Evolutionary conservation across 2,113 vertebrate species (phyloP).

Genomic region (Numenius arquata): DNA sequence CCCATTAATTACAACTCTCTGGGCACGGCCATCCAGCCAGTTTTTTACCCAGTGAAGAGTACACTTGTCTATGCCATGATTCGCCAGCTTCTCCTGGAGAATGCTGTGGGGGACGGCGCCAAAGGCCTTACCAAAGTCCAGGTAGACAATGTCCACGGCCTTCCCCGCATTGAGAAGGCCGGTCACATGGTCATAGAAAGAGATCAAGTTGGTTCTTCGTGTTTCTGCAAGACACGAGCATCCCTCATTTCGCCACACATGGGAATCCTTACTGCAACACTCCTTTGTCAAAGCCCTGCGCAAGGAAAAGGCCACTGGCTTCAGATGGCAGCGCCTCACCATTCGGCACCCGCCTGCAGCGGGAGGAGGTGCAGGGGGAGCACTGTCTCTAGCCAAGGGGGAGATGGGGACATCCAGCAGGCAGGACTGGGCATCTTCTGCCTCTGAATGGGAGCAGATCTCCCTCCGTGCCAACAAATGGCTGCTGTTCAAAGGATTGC

Average conservation of each 20-base stretch:
- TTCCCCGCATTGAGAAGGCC: too few relatives aligned
- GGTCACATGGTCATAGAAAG: too few relatives aligned
- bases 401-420: not conserved
- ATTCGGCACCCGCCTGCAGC: rapidly evolving
- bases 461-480: not conserved
- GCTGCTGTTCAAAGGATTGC: not conserved
- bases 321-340: rapidly evolving
- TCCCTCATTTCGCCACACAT: not conserved
- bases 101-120: too few relatives aligned
- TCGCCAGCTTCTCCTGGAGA: too few relatives aligned
- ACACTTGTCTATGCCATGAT: too few relatives aligned
- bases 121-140: too few relatives aligned
- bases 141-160: too few relatives aligned
- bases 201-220: too few relatives aligned
- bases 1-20: too few relatives aligned
- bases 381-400: rapidly evolving
- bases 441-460: not conserved
- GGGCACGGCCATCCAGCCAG: too few relatives aligned
- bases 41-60: too few relatives aligned
- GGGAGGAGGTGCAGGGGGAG: not conserved
- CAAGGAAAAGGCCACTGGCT: rapidly evolving
- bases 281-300: not conserved
- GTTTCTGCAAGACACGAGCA: not conserved
- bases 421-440: not conserved
- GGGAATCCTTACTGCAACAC: too few relatives aligned